Percentiles rank a stretch among this genome's conserved stretches.
These are phyloP conservation scores for Chrysocyon brachyurus DNA, from an alignment of 2,797 vertebrate species.

Conservation along the genomic window DNA sequence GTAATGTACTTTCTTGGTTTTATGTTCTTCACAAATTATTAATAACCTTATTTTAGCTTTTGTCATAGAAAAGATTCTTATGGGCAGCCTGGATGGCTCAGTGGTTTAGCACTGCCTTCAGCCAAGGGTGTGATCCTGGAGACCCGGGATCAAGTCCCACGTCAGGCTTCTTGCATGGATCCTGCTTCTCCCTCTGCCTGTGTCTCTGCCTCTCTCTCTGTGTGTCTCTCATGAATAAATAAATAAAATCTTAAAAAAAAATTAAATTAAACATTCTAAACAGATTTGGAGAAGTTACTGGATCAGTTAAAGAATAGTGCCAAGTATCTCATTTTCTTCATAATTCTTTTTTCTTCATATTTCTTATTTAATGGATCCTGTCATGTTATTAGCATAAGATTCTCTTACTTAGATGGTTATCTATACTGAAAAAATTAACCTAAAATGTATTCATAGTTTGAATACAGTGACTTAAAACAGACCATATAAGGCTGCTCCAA, in stretches of 20 bases:
- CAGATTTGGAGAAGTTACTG: neutral
- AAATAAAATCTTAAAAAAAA: no score
- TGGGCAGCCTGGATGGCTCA: no score
- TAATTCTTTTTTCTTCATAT: conserved; percentile 17
- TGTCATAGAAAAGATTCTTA: conserved; percentile 12
- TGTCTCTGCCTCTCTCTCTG: no score
- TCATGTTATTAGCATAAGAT: conserved; percentile 35
- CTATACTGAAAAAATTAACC: neutral
- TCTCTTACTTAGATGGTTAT: neutral
- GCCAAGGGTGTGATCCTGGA: no score
- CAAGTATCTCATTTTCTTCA: neutral
- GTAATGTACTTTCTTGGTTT: neutral
- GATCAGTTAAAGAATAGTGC: conserved; percentile 21
- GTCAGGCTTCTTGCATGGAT: no score
- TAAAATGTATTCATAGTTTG: conserved; percentile 47
- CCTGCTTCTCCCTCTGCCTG: no score
- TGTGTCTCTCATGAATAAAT: no score
- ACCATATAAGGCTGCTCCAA: neutral
- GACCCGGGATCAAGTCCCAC: no score
- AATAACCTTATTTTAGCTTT: neutral
- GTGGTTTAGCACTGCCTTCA: no score
- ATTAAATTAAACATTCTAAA: conserved; percentile 23
- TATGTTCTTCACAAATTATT: conserved; percentile 49
- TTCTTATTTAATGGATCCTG: conserved; percentile 26
- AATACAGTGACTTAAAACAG: conserved; percentile 25